A percentile compares a stretch with the other conserved stretches of the same genome.
Evolutionary conservation across 2,888 invertebrate species (phyloP).

Genomic region (Melieria picta): DNA sequence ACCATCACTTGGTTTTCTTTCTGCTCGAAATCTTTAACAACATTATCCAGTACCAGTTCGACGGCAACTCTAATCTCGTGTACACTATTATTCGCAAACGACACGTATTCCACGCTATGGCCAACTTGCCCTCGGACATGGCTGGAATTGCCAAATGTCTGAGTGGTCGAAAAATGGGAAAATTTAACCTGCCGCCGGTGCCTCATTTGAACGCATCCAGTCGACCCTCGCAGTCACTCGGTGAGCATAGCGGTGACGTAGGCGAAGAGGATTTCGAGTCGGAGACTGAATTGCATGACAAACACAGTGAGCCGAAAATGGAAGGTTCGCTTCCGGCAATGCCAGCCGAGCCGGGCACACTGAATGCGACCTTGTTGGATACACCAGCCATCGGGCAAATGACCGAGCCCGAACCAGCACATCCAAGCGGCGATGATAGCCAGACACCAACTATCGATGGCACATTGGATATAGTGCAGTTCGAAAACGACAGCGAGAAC

Average conservation of each 20-base stretch:
- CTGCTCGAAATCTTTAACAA: slow-evolving; percentile 99
- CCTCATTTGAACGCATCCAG: slow-evolving; percentile 47
- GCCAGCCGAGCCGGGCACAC: slow-evolving; percentile 90
- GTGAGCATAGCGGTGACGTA: slow-evolving; percentile 45
- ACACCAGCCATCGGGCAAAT: slow-evolving; percentile 89
- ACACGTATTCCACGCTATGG: slow-evolving; percentile 96
- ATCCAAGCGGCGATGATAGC: slow-evolving; percentile 69
- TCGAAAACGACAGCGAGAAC: slow-evolving; percentile 43
- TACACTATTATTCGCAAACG: slow-evolving; percentile 99
- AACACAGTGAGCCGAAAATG: slow-evolving; percentile 68
- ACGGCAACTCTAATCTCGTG: slow-evolving; percentile 97
- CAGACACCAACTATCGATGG: slow-evolving; percentile 48
- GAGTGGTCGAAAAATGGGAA: slow-evolving; percentile 66
- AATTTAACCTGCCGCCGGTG: slow-evolving; percentile 62
- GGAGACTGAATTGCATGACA: slow-evolving; percentile 50
- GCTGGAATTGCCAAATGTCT: slow-evolving; percentile 75
- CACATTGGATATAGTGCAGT: slow-evolving; percentile 49
- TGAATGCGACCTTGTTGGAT: slow-evolving; percentile 89
- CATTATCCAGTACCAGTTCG: slow-evolving; percentile 99
- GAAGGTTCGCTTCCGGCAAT: slow-evolving; percentile 85
- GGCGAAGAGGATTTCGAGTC: slow-evolving; percentile 53
- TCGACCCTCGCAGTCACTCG: slow-evolving; percentile 44
- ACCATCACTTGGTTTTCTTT: slow-evolving; percentile 98
- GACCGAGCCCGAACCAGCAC: slow-evolving; percentile 95
- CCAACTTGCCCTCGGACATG: slow-evolving; percentile 96